These are phyloP conservation scores for Astreopora myriophthalma DNA, from an alignment of 64 coral and sea anemone species.

Conservation along the genomic window DNA sequence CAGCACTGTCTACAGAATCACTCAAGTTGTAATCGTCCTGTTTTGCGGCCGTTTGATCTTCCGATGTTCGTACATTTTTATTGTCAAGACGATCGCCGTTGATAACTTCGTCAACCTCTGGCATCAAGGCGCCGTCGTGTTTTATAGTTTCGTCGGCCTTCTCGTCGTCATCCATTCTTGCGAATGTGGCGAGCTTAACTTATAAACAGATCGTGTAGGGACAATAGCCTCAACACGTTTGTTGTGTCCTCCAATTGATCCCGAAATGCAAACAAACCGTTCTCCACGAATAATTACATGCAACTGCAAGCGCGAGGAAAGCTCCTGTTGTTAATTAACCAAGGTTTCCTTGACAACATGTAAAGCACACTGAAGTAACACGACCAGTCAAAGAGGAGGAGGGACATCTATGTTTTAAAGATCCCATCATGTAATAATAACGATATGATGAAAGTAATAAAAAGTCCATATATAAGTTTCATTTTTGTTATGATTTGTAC, in stretches of 20 bases:
- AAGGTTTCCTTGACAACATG: conserved; percentile 26
- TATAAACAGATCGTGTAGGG: conserved; percentile 7
- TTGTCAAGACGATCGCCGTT: background rate
- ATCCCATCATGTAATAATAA: background rate
- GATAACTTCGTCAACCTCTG: background rate
- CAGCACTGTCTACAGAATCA: background rate
- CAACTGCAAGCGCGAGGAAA: background rate
- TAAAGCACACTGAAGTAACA: background rate
- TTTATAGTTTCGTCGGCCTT: background rate
- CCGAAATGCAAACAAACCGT: background rate
- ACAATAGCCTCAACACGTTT: background rate
- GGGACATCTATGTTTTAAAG: background rate
- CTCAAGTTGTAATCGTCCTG: background rate
- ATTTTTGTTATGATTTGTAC: background rate
- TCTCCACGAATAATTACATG: background rate
- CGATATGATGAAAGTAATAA: background rate
- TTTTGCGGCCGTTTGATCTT: background rate
- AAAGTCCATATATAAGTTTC: background rate
- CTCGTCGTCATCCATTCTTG: conserved; percentile 5
- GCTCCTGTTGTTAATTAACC: background rate
- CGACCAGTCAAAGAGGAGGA: background rate
- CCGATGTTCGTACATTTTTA: background rate
- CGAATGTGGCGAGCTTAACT: background rate
- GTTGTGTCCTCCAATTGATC: background rate
- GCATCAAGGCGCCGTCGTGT: background rate